A percentile compares a stretch with the other conserved stretches of the same genome.
Conservation (phyloP, 1,140 invertebrate species). For the Brachionus rotundiformis region DNA sequence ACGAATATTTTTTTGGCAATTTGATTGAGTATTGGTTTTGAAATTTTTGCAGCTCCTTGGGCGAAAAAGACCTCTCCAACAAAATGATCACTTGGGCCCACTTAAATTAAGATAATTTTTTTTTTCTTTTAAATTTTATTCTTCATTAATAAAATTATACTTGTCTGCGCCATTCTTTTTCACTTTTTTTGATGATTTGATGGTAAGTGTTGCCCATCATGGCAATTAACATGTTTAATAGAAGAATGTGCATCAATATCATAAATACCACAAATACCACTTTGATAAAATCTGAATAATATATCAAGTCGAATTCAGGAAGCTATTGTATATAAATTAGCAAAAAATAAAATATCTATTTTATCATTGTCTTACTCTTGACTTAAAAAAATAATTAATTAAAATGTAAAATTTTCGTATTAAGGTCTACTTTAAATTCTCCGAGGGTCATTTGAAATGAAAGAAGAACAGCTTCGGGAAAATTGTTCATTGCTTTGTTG, state of each 20-base stretch:
- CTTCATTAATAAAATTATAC: constrained; percentile 64
- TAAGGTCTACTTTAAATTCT: constrained; percentile 81
- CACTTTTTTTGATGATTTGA: constrained; percentile 88
- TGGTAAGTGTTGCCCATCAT: constrained; percentile 69
- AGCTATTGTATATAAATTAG: constrained; percentile 73
- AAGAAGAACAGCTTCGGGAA: constrained; percentile 88
- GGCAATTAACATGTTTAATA: constrained; percentile 68
- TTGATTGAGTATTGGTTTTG: constrained; percentile 92
- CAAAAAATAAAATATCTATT: not conserved
- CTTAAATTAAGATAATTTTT: constrained; percentile 64
- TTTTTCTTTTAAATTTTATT: constrained; percentile 18
- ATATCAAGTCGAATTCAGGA: constrained; percentile 80
- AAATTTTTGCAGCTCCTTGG: constrained; percentile 82
- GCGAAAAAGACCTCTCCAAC: constrained; percentile 84
- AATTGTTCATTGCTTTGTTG: constrained; percentile 68
- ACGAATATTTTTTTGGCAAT: constrained; percentile 65
- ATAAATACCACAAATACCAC: constrained; percentile 93
- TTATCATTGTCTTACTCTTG: constrained; percentile 27
- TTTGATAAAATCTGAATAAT: constrained; percentile 86
- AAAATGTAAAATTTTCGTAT: not conserved
- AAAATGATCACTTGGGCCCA: constrained; percentile 98
- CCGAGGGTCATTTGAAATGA: constrained; percentile 95
- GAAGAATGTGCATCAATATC: constrained; percentile 90
- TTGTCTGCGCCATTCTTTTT: constrained; percentile 98
- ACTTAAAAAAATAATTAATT: constrained; percentile 6